phyloP scores from a whole-genome alignment of 2,797 vertebrate species.

The Geotrypetes seraphini region DNA sequence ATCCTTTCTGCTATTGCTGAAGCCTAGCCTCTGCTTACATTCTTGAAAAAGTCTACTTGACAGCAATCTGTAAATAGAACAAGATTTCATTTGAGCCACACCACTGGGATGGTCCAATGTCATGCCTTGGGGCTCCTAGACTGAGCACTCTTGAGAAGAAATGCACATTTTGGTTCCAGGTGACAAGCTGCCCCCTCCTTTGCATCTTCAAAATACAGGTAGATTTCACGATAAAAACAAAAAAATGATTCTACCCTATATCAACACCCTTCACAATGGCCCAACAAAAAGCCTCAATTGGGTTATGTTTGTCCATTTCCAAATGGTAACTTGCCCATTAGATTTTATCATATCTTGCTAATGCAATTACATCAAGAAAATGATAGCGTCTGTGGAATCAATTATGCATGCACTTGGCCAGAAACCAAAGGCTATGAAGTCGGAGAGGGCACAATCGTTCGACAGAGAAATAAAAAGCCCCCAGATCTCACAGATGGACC shows the following conservation, averaged over 20 bases:
- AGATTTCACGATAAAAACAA: too few relatives aligned
- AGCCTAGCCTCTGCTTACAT: slow-evolving; percentile 22
- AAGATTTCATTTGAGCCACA: too few relatives aligned
- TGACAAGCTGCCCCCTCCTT: too few relatives aligned
- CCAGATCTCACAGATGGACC: slow-evolving; percentile 89
- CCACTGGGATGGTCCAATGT: too few relatives aligned
- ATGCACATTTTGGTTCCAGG: too few relatives aligned
- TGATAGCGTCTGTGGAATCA: slow-evolving; percentile 90
- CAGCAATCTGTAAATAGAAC: slow-evolving; percentile 23
- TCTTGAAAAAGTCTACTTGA: slow-evolving; percentile 27
- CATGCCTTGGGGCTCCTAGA: too few relatives aligned
- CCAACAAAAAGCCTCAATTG: slow-evolving; percentile 35
- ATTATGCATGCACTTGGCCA: slow-evolving; percentile 97
- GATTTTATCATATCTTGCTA: slow-evolving; percentile 97
- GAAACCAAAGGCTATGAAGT: slow-evolving; percentile 88
- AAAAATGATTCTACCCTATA: too few relatives aligned
- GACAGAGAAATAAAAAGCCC: slow-evolving; percentile 72
- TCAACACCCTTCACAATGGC: neutral
- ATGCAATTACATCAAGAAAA: slow-evolving; percentile 99
- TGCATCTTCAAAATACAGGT: too few relatives aligned
- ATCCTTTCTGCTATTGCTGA: slow-evolving; percentile 16
- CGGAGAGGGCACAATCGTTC: slow-evolving; percentile 75
- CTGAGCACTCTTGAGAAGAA: too few relatives aligned
- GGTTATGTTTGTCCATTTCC: slow-evolving; percentile 72
- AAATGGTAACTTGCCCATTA: slow-evolving; percentile 90